Base-by-base conservation (phyloP, 1,140 invertebrate genomes). In the Pseudomyrmex concolor region DNA sequence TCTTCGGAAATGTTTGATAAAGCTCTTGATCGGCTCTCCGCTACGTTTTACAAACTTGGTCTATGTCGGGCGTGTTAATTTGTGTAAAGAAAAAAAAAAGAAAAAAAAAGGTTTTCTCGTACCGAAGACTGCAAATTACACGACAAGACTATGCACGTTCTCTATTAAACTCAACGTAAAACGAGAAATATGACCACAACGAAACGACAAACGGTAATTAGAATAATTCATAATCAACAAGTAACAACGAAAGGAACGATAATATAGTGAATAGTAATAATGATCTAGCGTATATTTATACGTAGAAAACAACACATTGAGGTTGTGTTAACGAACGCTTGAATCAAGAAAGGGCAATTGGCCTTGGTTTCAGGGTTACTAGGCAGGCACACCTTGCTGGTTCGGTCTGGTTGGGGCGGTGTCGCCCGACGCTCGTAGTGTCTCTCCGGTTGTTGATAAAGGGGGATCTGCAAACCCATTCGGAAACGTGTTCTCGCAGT, bases 371-470 rank as follows among this genome's bases (percentile, higher is more conserved):
- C 90, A 90, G 92, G 90, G 90, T 93, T 92, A 93, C 92, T 93
- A 93, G 93, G 93, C 93, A 93, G 93, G 93, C 93, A 94, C 94
- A 94, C 94, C 94, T 94, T 94, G 94, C 94, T 94, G 91, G 93
- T 94, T 94, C 93, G 92, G 92, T 94, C 94, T 94, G 94, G 94
- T 94, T 94, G 92, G 93, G 93, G 93, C 92, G 93, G 93, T 92
- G 93, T 94, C 91, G 94, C 92, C 93, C 93, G 92, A 91, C 94
- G 93, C 93, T 94, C 94, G 93, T 94, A 94, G 93, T 94, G 93
- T 89, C 93, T 94, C 93, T 94, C 93, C 93, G 94, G 93, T 93
- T 94, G 94, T 94, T 94, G 94, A 90, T 94, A 94, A 93, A 94
- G 93, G 91, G 94, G 94, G 90, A 94, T 94, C 94, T 94, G 94